Evolutionary conservation across 2,797 vertebrate species (phyloP).

Genomic region (Gymnothorax javanicus): DNA sequence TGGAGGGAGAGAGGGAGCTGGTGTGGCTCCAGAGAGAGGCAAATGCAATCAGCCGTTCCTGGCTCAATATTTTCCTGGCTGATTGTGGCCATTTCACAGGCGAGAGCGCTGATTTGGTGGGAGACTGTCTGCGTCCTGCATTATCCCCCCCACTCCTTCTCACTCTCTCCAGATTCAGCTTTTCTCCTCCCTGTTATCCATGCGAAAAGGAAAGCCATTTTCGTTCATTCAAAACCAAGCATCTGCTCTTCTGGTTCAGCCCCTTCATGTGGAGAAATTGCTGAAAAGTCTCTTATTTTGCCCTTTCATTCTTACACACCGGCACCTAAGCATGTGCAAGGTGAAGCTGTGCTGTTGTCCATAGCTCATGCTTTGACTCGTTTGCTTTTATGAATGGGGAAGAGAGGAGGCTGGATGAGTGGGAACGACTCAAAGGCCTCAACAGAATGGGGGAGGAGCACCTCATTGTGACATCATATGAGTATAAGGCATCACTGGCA

Average conservation of each 20-base stretch:
- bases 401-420: neutral
- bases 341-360: too few species aligned
- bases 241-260: neutral
- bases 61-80: constrained; percentile 45
- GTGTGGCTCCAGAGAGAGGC: neutral
- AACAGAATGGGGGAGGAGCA: neutral
- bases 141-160: neutral
- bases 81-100: constrained; percentile 37
- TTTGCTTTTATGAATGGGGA: neutral
- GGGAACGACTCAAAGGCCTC: neutral
- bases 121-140: neutral
- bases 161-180: neutral
- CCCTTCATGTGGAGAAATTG: neutral
- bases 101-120: constrained; percentile 29
- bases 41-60: constrained; percentile 40
- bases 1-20: neutral
- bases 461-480: neutral
- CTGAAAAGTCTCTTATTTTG: neutral
- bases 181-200: constrained; percentile 11
- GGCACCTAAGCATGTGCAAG: neutral
- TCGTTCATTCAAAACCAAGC: neutral
- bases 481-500: neutral
- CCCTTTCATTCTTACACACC: neutral
- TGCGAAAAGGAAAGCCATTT: neutral
- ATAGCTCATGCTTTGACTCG: neutral